These are phyloP conservation scores for Hyposmocoma kahamanoa DNA, from an alignment of 1,140 invertebrate species.

Conservation along the genomic window DNA sequence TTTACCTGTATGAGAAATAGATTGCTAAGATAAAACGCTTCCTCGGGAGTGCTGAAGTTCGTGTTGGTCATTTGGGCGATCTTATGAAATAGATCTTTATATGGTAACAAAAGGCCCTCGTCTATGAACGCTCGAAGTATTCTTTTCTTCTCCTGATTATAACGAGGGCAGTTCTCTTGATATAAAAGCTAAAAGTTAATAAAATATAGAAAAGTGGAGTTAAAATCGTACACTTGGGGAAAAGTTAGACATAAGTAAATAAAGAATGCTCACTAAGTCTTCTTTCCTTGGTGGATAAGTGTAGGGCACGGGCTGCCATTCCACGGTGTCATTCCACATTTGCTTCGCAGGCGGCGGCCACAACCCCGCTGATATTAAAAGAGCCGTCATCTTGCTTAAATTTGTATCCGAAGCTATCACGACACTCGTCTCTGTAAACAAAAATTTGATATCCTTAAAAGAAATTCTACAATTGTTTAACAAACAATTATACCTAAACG, in stretches of 20 bases:
- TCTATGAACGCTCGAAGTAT: constrained; percentile 48
- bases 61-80: constrained; percentile 65
- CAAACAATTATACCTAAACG: too few relatives aligned
- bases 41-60: constrained; percentile 54
- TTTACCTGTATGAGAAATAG: constrained; percentile 66
- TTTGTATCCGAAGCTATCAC: constrained; percentile 82
- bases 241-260: too few relatives aligned
- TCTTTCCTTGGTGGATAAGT: constrained; percentile 44
- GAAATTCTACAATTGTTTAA: too few relatives aligned
- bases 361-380: constrained; percentile 80
- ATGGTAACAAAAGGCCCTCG: constrained; percentile 51
- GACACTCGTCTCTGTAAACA: constrained; percentile 39
- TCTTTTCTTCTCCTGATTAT: constrained; percentile 58
- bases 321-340: constrained; percentile 75
- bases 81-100: constrained; percentile 63
- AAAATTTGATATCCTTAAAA: not conserved
- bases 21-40: constrained; percentile 63
- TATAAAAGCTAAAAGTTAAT: constrained; percentile 56
- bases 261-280: constrained; percentile 55
- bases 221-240: too few relatives aligned
- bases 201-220: too few relatives aligned
- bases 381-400: constrained; percentile 83
- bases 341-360: constrained; percentile 76
- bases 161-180: constrained; percentile 64
- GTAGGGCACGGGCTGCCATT: constrained; percentile 81